Conservation (phyloP, 2,797 vertebrate genomes). For the Clarias platycephalus region DNA sequence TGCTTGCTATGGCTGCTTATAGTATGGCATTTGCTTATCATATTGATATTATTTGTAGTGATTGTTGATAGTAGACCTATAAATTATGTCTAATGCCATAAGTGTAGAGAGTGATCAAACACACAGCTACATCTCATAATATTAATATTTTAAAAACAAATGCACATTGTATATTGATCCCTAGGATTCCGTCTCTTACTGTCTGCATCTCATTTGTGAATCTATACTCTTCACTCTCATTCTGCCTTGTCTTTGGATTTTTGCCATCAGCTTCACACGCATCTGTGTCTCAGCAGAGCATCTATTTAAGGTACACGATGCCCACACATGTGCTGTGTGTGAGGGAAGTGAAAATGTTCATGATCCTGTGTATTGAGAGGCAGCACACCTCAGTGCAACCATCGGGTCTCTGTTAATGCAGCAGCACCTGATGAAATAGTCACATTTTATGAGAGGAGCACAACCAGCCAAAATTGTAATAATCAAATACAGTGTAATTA, state of each 20-base stretch:
- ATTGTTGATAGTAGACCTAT: neutral
- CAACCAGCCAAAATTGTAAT: neutral
- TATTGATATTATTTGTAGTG: neutral
- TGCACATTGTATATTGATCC: neutral
- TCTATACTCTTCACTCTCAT: neutral
- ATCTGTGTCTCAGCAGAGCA: constrained; percentile 5
- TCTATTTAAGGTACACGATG: constrained; percentile 11
- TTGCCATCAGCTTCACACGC: constrained; percentile 5
- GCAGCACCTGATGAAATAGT: neutral
- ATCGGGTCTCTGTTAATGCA: too few relatives aligned
- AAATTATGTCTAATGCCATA: neutral
- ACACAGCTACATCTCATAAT: neutral
- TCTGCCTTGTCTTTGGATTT: neutral
- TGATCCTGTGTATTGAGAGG: constrained; percentile 71
- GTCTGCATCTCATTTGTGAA: neutral
- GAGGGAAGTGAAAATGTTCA: constrained; percentile 69
- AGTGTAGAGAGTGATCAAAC: neutral
- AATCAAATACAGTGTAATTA: too few relatives aligned
- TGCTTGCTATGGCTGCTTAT: neutral
- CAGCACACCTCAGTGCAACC: constrained; percentile 30
- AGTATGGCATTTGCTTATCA: neutral
- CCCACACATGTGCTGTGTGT: constrained; percentile 5
- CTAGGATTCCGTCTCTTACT: neutral
- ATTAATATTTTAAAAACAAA: neutral
- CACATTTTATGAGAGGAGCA: neutral